Base-by-base conservation (phyloP, 2,113 vertebrate genomes). In the Barnardius zonarius region DNA sequence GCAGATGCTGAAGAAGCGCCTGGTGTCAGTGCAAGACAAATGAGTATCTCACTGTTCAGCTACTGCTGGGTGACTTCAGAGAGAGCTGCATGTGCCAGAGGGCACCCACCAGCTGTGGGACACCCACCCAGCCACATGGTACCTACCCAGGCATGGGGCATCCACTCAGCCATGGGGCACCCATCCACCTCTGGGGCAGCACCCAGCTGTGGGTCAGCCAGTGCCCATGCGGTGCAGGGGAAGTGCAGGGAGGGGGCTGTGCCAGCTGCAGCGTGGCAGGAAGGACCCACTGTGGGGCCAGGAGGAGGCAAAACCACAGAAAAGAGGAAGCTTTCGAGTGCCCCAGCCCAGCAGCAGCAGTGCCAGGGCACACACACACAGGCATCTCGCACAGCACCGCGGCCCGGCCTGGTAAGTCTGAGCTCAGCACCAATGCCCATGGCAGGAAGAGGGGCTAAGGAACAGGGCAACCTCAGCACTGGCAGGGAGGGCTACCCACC, bases 321-420 rank as follows among this genome's bases (percentile, higher is more conserved):
- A 90, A 96, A 94, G 96, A 94, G 95, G 93, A 97, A 97, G 69
- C 37, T 37, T 8, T 82, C 0, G 0, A 64, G 68, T 88, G 76
- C 80, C 69, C 61, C 69, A 92, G 74, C 77, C 41, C 74, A 86
- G 57, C 1, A 4, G 6, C 2, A 0, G 75, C 76, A 67, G 76
- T 46, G 27, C 76, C 72, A 9, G 0, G 55, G 63, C 82, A 85
- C 76, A 83, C 10, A 0, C 48, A 30, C 10, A 0, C 41, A 18
- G 30, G 41, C 51, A 37, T 44, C 51, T 78, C 2, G 0, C 49
- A 8, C 27, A 3, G 28, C 4, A 13, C 66, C 5, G 0, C 10
- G 0, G n/a, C 52, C 13, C 28, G 10, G 22, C 33, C 37, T 69
- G 76, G 96, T 96, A 94, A 96, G 95, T 93, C 75, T 43, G 64